phyloP scores from a whole-genome alignment of 1,140 invertebrate genomes.

The Dolichoris vasculosae region DNA sequence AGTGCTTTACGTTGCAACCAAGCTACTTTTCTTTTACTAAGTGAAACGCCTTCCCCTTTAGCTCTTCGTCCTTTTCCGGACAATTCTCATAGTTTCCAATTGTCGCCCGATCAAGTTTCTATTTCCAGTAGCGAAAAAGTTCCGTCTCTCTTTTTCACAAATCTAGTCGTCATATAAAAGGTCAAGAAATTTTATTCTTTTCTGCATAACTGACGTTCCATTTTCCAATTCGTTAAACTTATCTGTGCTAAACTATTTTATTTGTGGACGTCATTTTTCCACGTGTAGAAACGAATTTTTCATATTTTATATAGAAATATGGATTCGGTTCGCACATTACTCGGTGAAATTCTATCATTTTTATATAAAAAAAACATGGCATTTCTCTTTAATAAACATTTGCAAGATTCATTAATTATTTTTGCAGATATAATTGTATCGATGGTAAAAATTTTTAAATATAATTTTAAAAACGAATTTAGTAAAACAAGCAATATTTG shows the following conservation, averaged over 20 bases:
- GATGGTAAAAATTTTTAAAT: not conserved
- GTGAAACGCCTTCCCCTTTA: not conserved
- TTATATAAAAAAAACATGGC: not conserved
- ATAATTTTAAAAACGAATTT: not conserved
- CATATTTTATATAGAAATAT: not conserved
- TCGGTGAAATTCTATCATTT: not conserved
- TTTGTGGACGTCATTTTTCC: not conserved
- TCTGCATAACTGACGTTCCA: slow-evolving; percentile 35
- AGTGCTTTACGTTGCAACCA: slow-evolving; percentile 54
- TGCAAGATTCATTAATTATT: not conserved
- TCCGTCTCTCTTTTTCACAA: slow-evolving; percentile 2
- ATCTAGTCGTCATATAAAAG: slow-evolving; percentile 8
- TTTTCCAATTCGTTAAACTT: slow-evolving; percentile 4
- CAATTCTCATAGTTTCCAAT: slow-evolving; percentile 41
- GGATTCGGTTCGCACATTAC: not conserved
- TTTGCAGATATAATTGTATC: not conserved
- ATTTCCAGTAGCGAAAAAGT: slow-evolving; percentile 26
- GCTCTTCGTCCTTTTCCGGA: not conserved
- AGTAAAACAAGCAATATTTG: too few relatives aligned
- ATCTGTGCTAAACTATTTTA: slow-evolving; percentile 1
- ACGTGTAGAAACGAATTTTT: not conserved
- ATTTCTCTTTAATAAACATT: not conserved
- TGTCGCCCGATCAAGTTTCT: slow-evolving; percentile 34
- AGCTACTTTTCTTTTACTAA: slow-evolving; percentile 43
- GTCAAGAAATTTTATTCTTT: slow-evolving; percentile 8